Percentiles rank a stretch among this genome's conserved stretches.
Conservation (phyloP, 2,113 vertebrate genomes). For the Oxyruncus cristatus region DNA sequence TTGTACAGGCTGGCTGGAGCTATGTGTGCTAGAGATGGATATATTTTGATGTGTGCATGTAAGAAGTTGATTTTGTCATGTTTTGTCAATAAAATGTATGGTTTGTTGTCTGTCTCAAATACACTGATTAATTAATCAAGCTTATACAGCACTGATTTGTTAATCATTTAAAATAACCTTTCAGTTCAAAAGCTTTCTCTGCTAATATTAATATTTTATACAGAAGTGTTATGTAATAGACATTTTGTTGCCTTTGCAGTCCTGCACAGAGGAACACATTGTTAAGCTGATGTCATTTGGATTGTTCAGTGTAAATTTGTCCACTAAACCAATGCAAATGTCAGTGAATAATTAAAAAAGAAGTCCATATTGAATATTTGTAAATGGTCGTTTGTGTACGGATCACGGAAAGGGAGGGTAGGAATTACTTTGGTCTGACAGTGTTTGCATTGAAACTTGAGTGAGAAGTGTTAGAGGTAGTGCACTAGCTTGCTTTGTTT, state of each 20-base stretch:
- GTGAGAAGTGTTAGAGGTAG: background rate
- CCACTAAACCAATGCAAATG: background rate
- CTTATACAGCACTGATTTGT: background rate
- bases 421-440: background rate
- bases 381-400: background rate
- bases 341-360: background rate
- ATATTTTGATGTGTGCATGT: background rate
- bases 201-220: constrained; percentile 29
- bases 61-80: background rate
- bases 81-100: background rate
- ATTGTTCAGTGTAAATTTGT: background rate
- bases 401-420: background rate
- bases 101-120: background rate
- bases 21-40: background rate
- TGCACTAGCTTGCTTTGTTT: background rate
- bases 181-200: background rate
- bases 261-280: background rate
- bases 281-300: background rate
- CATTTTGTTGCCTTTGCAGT: constrained; percentile 33
- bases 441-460: background rate
- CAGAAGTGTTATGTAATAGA: constrained; percentile 23
- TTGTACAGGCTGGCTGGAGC: background rate
- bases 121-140: background rate
- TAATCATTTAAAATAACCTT: constrained; percentile 32
- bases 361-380: background rate